These are phyloP conservation scores for Tyria jacobaeae DNA, from an alignment of 2,888 invertebrate genomes.

Conservation along the genomic window DNA sequence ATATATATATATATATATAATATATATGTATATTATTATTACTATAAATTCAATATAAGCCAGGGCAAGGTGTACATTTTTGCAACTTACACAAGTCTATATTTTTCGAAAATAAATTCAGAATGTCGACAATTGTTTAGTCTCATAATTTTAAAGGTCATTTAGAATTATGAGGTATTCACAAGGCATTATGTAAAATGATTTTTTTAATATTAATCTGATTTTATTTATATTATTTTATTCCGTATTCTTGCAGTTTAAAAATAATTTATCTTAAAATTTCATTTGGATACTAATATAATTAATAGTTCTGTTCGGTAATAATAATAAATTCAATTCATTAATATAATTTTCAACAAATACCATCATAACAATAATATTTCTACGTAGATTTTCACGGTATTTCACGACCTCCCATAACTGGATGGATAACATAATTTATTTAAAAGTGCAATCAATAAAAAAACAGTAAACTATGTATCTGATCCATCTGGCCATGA, in stretches of 20 bases:
- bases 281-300: too few relatives aligned
- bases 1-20: constrained; percentile 36
- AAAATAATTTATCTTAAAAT: too few relatives aligned
- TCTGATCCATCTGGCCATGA: neutral
- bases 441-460: neutral
- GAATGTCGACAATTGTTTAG: neutral
- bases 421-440: neutral
- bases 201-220: too few relatives aligned
- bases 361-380: neutral
- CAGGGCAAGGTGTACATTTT: constrained; percentile 30
- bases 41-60: constrained; percentile 34
- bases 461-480: neutral
- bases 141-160: too few relatives aligned
- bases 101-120: constrained; percentile 16
- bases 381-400: neutral
- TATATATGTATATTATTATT: constrained; percentile 35
- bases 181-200: too few relatives aligned
- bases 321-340: too few relatives aligned
- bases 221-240: too few relatives aligned
- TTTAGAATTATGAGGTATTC: too few relatives aligned
- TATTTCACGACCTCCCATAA: neutral
- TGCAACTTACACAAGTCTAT: constrained; percentile 16
- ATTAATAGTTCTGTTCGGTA: too few relatives aligned
- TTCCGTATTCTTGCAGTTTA: too few relatives aligned
- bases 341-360: neutral